Base-by-base conservation (phyloP, 2,797 vertebrate genomes). In the Halcyon chelicuti region DNA sequence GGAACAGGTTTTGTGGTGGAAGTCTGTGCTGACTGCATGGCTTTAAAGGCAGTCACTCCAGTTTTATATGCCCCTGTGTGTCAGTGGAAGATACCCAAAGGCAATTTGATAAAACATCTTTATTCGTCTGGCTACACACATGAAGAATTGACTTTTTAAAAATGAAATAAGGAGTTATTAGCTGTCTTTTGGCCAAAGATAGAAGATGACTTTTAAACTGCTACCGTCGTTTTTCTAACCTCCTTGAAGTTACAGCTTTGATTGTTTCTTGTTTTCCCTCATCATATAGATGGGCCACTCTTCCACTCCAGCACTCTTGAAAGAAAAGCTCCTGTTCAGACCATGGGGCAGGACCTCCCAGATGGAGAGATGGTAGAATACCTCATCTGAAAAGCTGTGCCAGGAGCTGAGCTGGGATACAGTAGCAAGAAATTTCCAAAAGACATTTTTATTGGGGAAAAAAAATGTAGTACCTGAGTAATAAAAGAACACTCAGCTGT, bases 351-450 rank as follows among this genome's bases (percentile, higher is more conserved):
- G 96, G 99, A 99, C 82, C 95, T 99, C 92, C 97, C 97, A 71
- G 99, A 99, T 94, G 98, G 96, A 21, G 99, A 99, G 97, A 98
- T 99, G 98, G 99, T 99, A 97, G 99, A 99, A 98, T 99, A 99
- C 98, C 99, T 99, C 96, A 99, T 99, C 98, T 99, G 98, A 99
- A 91, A 31, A 67, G 89, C 90, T 58, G 77, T 76, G 14, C 94
- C 67, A 68, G 90, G 90, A 94, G 62, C 55, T 96, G 61, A 97
- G 93, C 96, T 98, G 85, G 92, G 78, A 92, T 85, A 82, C 89
- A 95, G 91, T 94, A 98, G 92, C 97, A 97, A 97, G 95, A 96
- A 82, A 87, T 79, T 97, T 97, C 96, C 95, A 65, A 96, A 96
- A 96, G 95, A 95, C 94, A 83, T 95, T 97, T 95, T 96, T 97